A percentile compares a stretch with the other conserved stretches of the same genome.
Evolutionary conservation across 2,888 invertebrate genomes (phyloP).

Genomic region (Desoria tigrina): DNA sequence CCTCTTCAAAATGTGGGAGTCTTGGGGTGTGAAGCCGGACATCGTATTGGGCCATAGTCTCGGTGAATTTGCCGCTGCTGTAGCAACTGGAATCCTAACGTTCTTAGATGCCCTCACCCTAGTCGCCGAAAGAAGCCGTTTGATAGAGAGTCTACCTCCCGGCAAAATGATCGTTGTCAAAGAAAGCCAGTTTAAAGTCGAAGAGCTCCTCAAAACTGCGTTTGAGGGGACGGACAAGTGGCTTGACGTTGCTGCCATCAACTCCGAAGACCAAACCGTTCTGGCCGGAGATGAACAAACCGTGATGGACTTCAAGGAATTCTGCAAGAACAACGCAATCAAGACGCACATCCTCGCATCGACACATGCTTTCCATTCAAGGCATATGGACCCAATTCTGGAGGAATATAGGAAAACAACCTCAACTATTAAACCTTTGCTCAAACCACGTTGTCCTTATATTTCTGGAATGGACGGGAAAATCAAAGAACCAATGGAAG

Average conservation of each 20-base stretch:
- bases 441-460: background rate
- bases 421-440: background rate
- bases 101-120: slow-evolving; percentile 39
- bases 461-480: slow-evolving; percentile 36
- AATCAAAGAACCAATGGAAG: background rate
- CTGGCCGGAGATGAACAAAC: slow-evolving; percentile 25
- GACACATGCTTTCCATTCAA: slow-evolving; percentile 35
- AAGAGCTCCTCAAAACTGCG: slow-evolving; percentile 1
- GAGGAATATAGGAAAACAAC: slow-evolving; percentile 18
- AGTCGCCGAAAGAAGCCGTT: slow-evolving; percentile 32
- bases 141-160: slow-evolving; percentile 35
- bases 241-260: slow-evolving; percentile 38
- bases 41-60: slow-evolving; percentile 44
- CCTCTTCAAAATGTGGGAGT: slow-evolving; percentile 39
- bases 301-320: background rate
- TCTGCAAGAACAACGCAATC: slow-evolving; percentile 18
- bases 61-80: too few species aligned
- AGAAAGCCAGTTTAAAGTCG: slow-evolving; percentile 21
- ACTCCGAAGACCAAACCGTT: slow-evolving; percentile 39
- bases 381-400: slow-evolving; percentile 38
- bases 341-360: slow-evolving; percentile 23
- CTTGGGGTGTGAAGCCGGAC: slow-evolving; percentile 36
- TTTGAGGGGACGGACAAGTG: slow-evolving; percentile 9
- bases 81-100: slow-evolving; percentile 30
- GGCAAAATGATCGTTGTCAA: slow-evolving; percentile 29